Percentiles rank a stretch among this genome's conserved stretches.
These are phyloP conservation scores for Sabatieria punctata DNA, from an alignment of 2,888 invertebrate species.

Conservation along the genomic window DNA sequence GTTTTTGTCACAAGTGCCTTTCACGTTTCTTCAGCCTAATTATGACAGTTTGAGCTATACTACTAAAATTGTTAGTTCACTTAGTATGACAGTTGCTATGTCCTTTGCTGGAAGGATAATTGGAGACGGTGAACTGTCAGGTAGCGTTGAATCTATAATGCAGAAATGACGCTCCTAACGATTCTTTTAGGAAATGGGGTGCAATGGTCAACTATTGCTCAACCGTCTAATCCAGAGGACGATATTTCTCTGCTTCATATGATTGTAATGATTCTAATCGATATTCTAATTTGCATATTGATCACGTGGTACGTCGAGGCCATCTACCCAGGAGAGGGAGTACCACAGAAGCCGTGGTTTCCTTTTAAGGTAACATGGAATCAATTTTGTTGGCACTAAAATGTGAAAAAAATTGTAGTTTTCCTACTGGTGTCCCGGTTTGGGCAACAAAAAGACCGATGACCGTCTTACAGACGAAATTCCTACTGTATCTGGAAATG, in stretches of 20 bases:
- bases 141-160: too few relatives aligned
- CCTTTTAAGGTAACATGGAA: slow-evolving; percentile 42
- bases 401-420: slow-evolving; percentile 13
- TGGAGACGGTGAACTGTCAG: slow-evolving; percentile 51
- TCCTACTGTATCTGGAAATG: too few relatives aligned
- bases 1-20: slow-evolving; percentile 57
- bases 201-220: too few relatives aligned
- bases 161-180: too few relatives aligned
- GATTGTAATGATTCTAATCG: slow-evolving; percentile 15
- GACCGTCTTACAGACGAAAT: too few relatives aligned
- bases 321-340: slow-evolving; percentile 65
- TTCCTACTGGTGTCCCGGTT: too few relatives aligned
- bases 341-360: slow-evolving; percentile 63
- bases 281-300: slow-evolving; percentile 33
- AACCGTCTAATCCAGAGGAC: background rate
- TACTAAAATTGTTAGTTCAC: slow-evolving; percentile 46
- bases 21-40: slow-evolving; percentile 47
- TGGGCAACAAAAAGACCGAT: too few relatives aligned
- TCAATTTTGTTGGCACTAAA: slow-evolving; percentile 12
- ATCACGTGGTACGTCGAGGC: slow-evolving; percentile 67
- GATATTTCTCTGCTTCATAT: slow-evolving; percentile 18
- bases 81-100: slow-evolving; percentile 62
- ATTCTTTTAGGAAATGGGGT: too few relatives aligned
- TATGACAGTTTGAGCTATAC: slow-evolving; percentile 45
- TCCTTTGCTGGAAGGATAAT: slow-evolving; percentile 57